Evolutionary conservation across 2,113 vertebrate genomes (phyloP).

Genomic region (Indri indri): DNA sequence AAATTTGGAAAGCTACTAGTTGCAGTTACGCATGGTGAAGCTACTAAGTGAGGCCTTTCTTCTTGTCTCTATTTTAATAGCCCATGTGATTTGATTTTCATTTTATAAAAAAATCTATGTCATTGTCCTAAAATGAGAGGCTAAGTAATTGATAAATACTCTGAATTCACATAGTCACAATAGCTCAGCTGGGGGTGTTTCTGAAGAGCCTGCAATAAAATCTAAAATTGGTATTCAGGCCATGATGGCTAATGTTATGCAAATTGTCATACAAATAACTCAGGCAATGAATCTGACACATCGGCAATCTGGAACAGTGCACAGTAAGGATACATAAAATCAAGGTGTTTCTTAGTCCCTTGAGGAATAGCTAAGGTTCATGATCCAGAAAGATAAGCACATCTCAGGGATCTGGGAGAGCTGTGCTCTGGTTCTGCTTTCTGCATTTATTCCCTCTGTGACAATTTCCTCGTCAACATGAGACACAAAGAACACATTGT

Average conservation of each 20-base stretch:
- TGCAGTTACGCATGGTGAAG: neutral
- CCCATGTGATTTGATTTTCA: neutral
- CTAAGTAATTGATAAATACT: constrained; percentile 19
- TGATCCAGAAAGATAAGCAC: constrained; percentile 22
- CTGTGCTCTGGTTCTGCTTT: neutral
- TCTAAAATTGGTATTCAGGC: constrained; percentile 31
- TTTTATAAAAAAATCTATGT: neutral
- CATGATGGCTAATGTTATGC: constrained; percentile 32
- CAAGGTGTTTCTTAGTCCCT: constrained; percentile 42
- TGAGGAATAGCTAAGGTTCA: neutral
- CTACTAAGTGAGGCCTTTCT: neutral
- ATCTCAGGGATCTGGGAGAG: neutral
- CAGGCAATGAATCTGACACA: constrained; percentile 5
- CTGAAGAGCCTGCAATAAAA: constrained; percentile 19
- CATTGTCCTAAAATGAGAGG: neutral
- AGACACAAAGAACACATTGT: constrained; percentile 5
- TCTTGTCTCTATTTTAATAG: neutral
- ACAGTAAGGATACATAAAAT: constrained; percentile 48
- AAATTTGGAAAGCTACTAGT: neutral
- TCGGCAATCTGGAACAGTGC: neutral
- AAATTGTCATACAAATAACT: constrained; percentile 57
- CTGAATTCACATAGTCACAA: constrained; percentile 3
- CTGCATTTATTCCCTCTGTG: neutral
- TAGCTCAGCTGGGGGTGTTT: constrained; percentile 15
- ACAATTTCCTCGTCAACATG: neutral